Evolutionary conservation across 2,888 invertebrate species (phyloP).

Genomic region (Lasioglossum malachurum): DNA sequence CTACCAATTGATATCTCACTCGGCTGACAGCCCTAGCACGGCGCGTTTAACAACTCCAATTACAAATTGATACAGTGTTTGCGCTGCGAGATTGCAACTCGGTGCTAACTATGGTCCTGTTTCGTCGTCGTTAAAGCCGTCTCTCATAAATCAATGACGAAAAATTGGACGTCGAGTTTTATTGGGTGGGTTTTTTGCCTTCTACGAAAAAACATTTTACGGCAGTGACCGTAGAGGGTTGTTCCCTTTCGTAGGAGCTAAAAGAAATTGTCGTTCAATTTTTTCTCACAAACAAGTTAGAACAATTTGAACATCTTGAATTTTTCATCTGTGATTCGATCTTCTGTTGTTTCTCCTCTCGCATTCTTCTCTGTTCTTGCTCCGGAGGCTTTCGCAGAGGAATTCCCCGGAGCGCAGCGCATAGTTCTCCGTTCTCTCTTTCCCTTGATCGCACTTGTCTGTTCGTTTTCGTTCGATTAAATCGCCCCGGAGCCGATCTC

Average conservation of each 20-base stretch:
- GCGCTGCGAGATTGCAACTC: not conserved
- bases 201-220: no score
- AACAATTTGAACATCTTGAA: not conserved
- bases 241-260: not conserved
- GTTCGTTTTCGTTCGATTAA: constrained; percentile 8
- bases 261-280: not conserved
- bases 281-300: not conserved
- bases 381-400: not conserved
- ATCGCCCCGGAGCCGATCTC: constrained; percentile 12
- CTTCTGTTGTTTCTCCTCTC: not conserved
- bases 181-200: no score
- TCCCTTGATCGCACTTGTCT: constrained; percentile 30
- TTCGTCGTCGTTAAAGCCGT: no score
- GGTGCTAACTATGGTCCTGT: not conserved
- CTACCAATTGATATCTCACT: not conserved
- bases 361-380: not conserved
- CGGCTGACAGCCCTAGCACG: not conserved
- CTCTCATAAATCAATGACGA: not conserved
- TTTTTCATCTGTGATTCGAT: not conserved
- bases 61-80: constrained; percentile 10
- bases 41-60: not conserved
- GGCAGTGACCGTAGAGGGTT: not conserved
- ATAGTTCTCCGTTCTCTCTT: constrained; percentile 46
- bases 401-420: constrained; percentile 18
- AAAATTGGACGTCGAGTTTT: not conserved